A percentile compares a stretch with the other conserved stretches of the same genome.
Conservation (phyloP, 2,113 vertebrate genomes). For the Nannospalax galili region DNA sequence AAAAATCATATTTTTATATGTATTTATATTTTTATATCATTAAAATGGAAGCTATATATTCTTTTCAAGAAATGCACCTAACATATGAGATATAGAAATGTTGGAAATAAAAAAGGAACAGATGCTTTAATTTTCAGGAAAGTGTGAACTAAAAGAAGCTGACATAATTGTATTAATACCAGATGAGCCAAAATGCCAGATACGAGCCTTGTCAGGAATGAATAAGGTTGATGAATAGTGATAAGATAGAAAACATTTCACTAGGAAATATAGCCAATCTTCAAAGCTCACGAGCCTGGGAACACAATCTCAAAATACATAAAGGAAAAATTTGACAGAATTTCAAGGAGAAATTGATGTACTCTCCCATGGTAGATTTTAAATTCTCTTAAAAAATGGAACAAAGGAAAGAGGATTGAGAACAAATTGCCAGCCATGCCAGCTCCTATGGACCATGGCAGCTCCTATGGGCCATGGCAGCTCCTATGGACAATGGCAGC, state of each 20-base stretch:
- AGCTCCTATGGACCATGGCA: too few relatives aligned
- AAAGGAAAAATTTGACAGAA: not conserved
- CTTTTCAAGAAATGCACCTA: not conserved
- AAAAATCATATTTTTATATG: too few relatives aligned
- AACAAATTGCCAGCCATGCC: not conserved
- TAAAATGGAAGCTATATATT: not conserved
- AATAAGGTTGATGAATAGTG: not conserved
- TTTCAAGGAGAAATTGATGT: conserved; percentile 5
- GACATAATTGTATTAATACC: not conserved
- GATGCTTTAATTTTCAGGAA: not conserved
- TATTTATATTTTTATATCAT: too few relatives aligned
- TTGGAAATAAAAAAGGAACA: not conserved
- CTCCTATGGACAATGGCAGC: too few relatives aligned
- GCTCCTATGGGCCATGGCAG: not conserved
- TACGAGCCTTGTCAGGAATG: not conserved
- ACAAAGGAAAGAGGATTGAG: not conserved
- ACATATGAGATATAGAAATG: not conserved
- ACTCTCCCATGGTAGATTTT: not conserved
- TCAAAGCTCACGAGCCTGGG: not conserved
- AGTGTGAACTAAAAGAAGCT: not conserved
- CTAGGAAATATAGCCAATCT: not conserved
- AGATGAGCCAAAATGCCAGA: not conserved
- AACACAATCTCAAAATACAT: not conserved
- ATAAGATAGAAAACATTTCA: not conserved
- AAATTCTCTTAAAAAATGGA: not conserved